Percentiles rank a stretch among this genome's conserved stretches.
These are phyloP conservation scores for Chloromyia formosa DNA, from an alignment of 2,888 invertebrate genomes.

Conservation along the genomic window DNA sequence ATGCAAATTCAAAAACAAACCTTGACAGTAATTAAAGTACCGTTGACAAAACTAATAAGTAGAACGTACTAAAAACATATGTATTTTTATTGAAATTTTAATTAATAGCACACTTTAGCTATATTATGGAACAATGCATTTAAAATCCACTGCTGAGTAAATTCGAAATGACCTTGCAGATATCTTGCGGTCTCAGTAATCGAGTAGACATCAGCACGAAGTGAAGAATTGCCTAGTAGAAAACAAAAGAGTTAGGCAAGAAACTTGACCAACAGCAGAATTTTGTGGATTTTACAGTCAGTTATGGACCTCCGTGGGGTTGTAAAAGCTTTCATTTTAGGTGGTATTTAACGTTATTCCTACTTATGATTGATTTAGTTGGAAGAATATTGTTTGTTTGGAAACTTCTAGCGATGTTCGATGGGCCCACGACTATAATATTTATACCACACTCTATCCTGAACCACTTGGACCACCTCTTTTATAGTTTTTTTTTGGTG, in stretches of 20 bases:
- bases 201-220: neutral
- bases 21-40: constrained; percentile 18
- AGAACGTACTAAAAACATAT: constrained; percentile 12
- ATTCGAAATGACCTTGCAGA: neutral
- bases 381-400: too few relatives aligned
- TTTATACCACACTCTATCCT: too few relatives aligned
- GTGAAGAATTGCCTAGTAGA: neutral
- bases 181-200: neutral
- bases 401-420: too few relatives aligned
- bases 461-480: too few relatives aligned
- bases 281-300: neutral
- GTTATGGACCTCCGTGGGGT: too few relatives aligned
- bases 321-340: too few relatives aligned
- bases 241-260: constrained; percentile 28
- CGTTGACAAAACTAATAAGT: constrained; percentile 4
- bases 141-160: neutral
- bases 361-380: too few relatives aligned
- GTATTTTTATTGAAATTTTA: constrained; percentile 12
- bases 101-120: constrained; percentile 2
- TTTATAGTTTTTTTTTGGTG: too few relatives aligned
- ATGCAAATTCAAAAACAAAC: neutral
- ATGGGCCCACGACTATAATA: too few relatives aligned
- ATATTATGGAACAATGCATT: neutral
- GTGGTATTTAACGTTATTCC: too few relatives aligned
- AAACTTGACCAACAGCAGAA: constrained; percentile 7